Base-by-base conservation (phyloP, 1,140 invertebrate genomes). In the Sipha flava region DNA sequence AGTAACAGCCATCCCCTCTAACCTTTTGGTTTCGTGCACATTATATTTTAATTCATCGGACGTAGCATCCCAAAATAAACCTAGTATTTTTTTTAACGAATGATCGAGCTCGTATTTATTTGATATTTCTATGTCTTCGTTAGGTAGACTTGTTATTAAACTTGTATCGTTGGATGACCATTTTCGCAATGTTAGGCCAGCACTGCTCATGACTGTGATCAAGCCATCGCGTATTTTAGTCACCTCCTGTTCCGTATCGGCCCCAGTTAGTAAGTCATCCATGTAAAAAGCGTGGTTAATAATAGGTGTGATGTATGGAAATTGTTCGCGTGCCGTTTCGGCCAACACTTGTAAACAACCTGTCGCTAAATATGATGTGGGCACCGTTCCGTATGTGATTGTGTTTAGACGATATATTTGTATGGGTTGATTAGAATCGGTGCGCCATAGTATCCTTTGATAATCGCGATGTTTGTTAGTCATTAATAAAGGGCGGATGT, bases 231-330 rank as follows among this genome's bases (percentile, higher is more conserved):
- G 54, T n/a, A 43, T 40, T 18, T 47, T 16, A 1, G 45, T 45
- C 1, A 66, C 72, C 9, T 16, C 54, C 18, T 73, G 49, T 26
- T 12, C 12, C 1, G 40, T 59, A 7, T 73, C 54, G 1, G 43
- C 14, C 7, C 45, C 70, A 10, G 10, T 23, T 18, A 73, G 26
- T 26, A 47, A 84, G 82, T 88, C 86, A 81, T 88, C 87, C 4
- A 88, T 84, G 81, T 88, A 88, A 75, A 86, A 86, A 80, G 86
- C 84, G n/a, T 81, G 82, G 29, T 26, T 31, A n/a, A 86, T 83
- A 21, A 82, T 80, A 34, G 82, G 52, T 49, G 82, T 64, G 57
- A 81, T 84, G 16, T 54, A 34, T 29, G 84, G 83, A 82, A 81
- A 84, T 0, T 77, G 64, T 1, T 80, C 9, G 26, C 57, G 80